A percentile compares a stretch with the other conserved stretches of the same genome.
Conservation (phyloP, 1,140 invertebrate species). For the Sminthurinus signatus region DNA sequence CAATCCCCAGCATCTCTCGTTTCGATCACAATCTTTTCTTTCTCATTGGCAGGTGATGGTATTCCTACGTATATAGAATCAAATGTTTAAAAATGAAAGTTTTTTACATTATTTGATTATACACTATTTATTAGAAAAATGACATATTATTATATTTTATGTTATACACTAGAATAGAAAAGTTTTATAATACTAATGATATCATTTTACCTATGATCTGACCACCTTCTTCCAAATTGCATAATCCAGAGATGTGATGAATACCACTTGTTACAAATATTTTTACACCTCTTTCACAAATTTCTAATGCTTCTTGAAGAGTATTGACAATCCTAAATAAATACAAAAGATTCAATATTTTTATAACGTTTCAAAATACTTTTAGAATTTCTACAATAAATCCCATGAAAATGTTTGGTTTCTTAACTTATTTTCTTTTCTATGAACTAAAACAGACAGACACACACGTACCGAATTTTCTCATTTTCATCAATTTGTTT, state of each 20-base stretch:
- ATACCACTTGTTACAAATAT: conserved; percentile 1
- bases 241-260: conserved; percentile 1
- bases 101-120: background rate
- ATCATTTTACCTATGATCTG: background rate
- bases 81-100: background rate
- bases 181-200: background rate
- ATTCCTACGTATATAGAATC: background rate
- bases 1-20: background rate
- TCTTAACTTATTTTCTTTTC: too few species aligned
- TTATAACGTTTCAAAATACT: background rate
- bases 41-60: background rate
- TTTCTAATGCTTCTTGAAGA: conserved; percentile 5
- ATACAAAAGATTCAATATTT: background rate
- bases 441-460: too few species aligned
- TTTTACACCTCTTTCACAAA: background rate
- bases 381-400: background rate
- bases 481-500: background rate
- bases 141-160: background rate
- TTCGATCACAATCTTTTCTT: background rate
- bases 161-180: background rate
- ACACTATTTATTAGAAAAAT: background rate
- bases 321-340: background rate
- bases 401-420: too few species aligned
- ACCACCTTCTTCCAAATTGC: conserved; percentile 7
- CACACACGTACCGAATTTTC: background rate